Percentiles rank a stretch among this genome's conserved stretches.
Conservation (phyloP, 1,140 invertebrate genomes). For the Drosophila bifasciata region DNA sequence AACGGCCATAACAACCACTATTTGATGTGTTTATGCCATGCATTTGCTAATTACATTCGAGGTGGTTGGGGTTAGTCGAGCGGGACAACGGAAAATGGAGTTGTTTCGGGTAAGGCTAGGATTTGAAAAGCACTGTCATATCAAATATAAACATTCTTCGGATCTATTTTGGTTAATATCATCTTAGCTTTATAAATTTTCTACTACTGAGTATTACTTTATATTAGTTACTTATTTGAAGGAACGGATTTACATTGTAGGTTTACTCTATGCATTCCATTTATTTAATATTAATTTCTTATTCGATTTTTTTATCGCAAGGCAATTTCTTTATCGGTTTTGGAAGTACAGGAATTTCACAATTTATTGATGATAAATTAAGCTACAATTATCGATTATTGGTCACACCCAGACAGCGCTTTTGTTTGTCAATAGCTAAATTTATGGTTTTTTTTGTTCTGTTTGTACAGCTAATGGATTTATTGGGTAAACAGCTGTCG, state of each 20-base stretch:
- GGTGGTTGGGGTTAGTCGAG: not conserved
- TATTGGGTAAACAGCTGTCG: constrained; percentile 79
- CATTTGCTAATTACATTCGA: constrained; percentile 30
- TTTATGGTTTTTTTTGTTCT: constrained; percentile 52
- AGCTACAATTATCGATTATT: constrained; percentile 62
- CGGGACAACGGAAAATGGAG: too few species aligned
- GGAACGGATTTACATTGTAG: too few species aligned
- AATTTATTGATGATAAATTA: constrained; percentile 61
- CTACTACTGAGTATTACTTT: too few species aligned
- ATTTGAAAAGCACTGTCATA: too few species aligned
- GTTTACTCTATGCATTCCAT: too few species aligned
- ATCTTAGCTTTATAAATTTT: too few species aligned
- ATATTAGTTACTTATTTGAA: too few species aligned
- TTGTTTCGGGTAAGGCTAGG: too few species aligned
- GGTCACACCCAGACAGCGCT: constrained; percentile 62
- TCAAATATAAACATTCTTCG: too few species aligned
- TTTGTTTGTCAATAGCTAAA: constrained; percentile 66
- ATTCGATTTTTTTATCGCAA: too few species aligned
- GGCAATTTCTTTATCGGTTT: not conserved
- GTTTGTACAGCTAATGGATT: constrained; percentile 78
- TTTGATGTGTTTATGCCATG: constrained; percentile 29
- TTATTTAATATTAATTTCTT: too few species aligned
- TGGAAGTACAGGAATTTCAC: not conserved
- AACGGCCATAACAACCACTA: constrained; percentile 41
- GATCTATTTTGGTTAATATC: too few species aligned